Evolutionary conservation across 1,140 invertebrate genomes (phyloP), one percentile per base, ranked within the genome.

Genomic region (Cardiocondyla obscurior): DNA sequence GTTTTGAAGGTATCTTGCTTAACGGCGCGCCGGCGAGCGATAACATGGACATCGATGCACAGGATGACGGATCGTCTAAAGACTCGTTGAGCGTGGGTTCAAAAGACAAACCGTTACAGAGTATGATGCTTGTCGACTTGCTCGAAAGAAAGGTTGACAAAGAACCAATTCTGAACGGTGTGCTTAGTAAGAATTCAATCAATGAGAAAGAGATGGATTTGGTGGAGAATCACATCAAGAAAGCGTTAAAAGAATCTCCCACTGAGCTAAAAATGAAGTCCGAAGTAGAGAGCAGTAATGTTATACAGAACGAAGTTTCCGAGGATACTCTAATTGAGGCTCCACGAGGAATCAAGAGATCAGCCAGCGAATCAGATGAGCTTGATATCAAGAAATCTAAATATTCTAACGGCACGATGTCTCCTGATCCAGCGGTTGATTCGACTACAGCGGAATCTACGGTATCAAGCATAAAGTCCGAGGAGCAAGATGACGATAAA

Each of bases 121-220:
- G 90, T 36, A 93, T 95, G 85, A 96, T 96, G 94, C 90, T 97
- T 5, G 96, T 96, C 0, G 96, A 97, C 91, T 91, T 97, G 28
- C 90, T 97, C 0, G 96, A 97, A 77, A 90, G 94, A 0, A 95
- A 95, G 79, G 94, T 97, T 0, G 86, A 96, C 10, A 95, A 96
- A 30, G 95, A 95, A 73, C 94, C 95, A 2, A 91, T 95, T 4
- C 86, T 96, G 82, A 96, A 96, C 86, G 96, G 96, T 3, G 94
- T 95, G 1, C 82, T 96, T 3, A 94, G 94, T 2, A 95, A 95
- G 87, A 96, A 96, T 85, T 94, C 95, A 28, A 95, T 96, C 74
- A 94, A 95, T 76, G 95, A 96, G 12, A 95, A 95, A 83, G 95
- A 95, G 30, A 88, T 96, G 65, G 96, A 96, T 90, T 87, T 96